A percentile compares a stretch with the other conserved stretches of the same genome.
Evolutionary conservation across 2,797 vertebrate genomes (phyloP).

Genomic region (Myotis vivesi): DNA sequence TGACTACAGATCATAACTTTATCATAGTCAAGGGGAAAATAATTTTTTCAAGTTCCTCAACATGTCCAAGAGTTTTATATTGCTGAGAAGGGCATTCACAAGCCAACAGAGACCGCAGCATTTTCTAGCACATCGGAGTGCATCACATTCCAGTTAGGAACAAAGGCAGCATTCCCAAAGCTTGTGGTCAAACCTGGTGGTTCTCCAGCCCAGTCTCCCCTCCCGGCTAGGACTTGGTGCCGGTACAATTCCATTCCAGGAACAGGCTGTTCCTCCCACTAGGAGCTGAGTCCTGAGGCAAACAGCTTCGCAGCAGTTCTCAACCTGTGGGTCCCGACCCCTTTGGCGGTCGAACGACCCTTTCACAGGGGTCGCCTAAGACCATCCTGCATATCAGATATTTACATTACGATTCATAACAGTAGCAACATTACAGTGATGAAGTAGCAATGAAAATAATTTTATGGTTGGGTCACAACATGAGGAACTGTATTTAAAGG

Average conservation of each 20-base stretch:
- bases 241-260: not conserved
- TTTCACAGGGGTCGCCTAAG: no score
- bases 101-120: not conserved
- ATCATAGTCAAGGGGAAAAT: not conserved
- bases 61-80: not conserved
- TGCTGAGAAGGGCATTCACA: not conserved
- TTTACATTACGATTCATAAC: no score
- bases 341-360: no score
- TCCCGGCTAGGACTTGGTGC: not conserved
- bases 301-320: not conserved
- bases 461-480: no score
- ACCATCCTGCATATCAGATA: no score
- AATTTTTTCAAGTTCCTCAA: not conserved
- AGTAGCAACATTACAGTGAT: no score
- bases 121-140: not conserved
- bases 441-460: no score
- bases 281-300: not conserved
- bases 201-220: not conserved
- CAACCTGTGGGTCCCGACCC: no score
- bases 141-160: not conserved
- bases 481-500: no score
- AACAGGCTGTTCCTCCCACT: not conserved
- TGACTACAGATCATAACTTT: not conserved
- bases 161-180: not conserved
- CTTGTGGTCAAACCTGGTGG: not conserved